These are phyloP conservation scores for Limenitis camilla DNA, from an alignment of 2,888 invertebrate genomes.

Conservation along the genomic window DNA sequence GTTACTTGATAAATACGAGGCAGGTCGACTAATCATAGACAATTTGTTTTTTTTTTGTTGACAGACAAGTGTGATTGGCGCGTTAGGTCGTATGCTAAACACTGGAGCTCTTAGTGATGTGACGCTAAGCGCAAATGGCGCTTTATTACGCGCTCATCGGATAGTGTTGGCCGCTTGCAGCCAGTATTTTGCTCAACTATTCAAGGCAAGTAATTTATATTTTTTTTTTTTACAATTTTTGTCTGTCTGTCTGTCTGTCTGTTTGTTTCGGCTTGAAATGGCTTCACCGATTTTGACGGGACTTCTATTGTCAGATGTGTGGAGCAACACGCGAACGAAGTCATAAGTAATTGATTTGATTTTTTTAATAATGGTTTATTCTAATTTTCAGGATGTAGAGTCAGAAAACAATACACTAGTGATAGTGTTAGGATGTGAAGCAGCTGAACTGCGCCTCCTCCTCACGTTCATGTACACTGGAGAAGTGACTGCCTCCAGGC, in stretches of 20 bases:
- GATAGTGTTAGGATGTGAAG: conserved; percentile 81
- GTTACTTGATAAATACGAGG: no score
- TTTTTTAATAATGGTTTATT: no score
- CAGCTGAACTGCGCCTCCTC: conserved; percentile 81
- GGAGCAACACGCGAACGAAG: no score
- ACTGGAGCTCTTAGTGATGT: conserved; percentile 90
- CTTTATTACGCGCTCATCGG: conserved; percentile 88
- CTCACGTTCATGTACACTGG: conserved; percentile 92
- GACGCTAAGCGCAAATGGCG: conserved; percentile 88
- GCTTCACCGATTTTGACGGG: no score
- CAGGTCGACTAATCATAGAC: no score
- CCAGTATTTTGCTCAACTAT: conserved; percentile 90
- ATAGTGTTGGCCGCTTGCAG: conserved; percentile 89
- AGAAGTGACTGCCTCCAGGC: conserved; percentile 88
- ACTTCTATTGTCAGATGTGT: no score
- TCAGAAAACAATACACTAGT: conserved; percentile 81
- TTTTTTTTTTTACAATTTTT: no score
- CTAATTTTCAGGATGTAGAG: conserved; percentile 79
- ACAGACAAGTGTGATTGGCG: conserved; percentile 84
- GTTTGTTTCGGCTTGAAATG: no score
- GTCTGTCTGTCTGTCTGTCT: no score
- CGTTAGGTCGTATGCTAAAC: conserved; percentile 84
- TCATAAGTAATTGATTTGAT: no score
- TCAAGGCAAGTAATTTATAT: conserved; percentile 75
- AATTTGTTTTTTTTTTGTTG: background rate